Evolutionary conservation across 2,888 invertebrate species (phyloP).

Genomic region (Phortica okadai): DNA sequence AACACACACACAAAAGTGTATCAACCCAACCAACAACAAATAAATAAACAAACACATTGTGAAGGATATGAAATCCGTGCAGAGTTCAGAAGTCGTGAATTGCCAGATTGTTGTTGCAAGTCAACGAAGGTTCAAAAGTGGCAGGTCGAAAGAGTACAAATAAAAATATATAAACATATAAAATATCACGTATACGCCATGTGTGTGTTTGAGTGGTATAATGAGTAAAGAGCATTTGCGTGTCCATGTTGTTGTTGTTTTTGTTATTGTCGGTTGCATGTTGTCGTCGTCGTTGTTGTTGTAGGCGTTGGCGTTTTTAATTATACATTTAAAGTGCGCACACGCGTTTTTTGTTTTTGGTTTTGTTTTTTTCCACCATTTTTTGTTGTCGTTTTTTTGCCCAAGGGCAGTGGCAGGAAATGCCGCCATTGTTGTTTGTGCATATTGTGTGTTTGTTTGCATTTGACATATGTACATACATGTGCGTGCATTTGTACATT

Average conservation of each 20-base stretch:
- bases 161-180: not conserved
- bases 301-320: constrained; percentile 13
- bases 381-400: constrained; percentile 2
- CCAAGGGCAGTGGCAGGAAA: not conserved
- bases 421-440: not conserved
- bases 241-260: constrained; percentile 6
- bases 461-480: not conserved
- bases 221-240: constrained; percentile 15
- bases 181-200: not conserved
- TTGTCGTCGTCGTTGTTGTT: constrained; percentile 1
- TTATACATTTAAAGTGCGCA: constrained; percentile 12
- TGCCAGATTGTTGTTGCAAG: constrained; percentile 28
- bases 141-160: not conserved
- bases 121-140: not conserved
- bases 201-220: not conserved
- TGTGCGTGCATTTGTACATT: not conserved
- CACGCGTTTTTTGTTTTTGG: not conserved
- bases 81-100: not conserved
- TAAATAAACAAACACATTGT: no score
- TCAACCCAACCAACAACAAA: not conserved
- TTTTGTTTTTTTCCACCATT: not conserved
- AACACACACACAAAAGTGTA: not conserved
- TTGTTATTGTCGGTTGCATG: not conserved
- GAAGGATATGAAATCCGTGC: not conserved
- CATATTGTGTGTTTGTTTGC: not conserved